A percentile compares a stretch with the other conserved stretches of the same genome.
These are phyloP conservation scores for Tortrix viridana DNA, from an alignment of 2,888 invertebrate species.

Conservation along the genomic window DNA sequence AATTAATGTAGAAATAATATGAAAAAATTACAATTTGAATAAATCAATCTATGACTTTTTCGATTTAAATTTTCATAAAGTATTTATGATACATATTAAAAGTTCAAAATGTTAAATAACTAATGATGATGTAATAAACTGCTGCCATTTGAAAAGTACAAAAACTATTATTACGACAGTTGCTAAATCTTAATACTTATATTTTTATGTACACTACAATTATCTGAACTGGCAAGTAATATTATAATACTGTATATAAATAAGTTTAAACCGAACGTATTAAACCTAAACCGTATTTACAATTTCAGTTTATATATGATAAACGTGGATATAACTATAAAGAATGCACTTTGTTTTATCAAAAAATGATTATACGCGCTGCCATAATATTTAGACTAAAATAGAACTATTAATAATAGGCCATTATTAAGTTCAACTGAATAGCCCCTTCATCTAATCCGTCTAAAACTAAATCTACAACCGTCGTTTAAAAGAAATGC, in stretches of 20 bases:
- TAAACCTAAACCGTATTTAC: conserved; percentile 54
- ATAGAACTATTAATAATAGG: conserved; percentile 34
- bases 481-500: conserved; percentile 43
- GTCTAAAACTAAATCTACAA: conserved; percentile 35
- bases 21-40: conserved; percentile 51
- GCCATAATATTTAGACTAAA: conserved; percentile 33
- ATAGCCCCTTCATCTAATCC: conserved; percentile 16
- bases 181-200: conserved; percentile 45
- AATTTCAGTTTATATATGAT: conserved; percentile 37
- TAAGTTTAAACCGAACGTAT: conserved; percentile 59
- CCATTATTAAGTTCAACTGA: conserved; percentile 19
- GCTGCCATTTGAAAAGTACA: conserved; percentile 46
- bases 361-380: conserved; percentile 33
- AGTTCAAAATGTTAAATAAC: conserved; percentile 40
- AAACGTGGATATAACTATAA: conserved; percentile 32
- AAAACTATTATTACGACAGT: conserved; percentile 58
- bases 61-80: conserved; percentile 48
- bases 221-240: conserved; percentile 77
- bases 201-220: conserved; percentile 59
- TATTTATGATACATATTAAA: conserved; percentile 40
- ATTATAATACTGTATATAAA: conserved; percentile 80
- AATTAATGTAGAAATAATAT: conserved; percentile 50
- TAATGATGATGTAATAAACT: conserved; percentile 46
- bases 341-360: conserved; percentile 33
- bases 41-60: conserved; percentile 59